phyloP scores from a whole-genome alignment of 2,113 vertebrate species.

The Conger conger region DNA sequence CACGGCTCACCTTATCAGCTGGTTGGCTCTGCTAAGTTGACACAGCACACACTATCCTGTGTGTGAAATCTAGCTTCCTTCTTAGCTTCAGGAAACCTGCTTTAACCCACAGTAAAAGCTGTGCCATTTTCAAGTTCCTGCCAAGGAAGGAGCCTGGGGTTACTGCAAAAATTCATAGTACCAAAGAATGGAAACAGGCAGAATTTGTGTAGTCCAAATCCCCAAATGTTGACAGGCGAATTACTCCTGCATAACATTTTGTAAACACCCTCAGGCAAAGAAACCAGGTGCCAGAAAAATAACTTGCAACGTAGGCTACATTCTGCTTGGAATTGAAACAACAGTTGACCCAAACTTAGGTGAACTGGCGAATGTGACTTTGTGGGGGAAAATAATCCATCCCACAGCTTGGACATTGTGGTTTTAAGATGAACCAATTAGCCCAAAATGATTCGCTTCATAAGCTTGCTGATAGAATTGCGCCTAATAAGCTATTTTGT shows the following conservation, averaged over 20 bases:
- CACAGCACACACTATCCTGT: background rate
- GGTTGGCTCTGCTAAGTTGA: background rate
- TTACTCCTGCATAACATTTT: slow-evolving; percentile 21
- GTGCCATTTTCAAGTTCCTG: background rate
- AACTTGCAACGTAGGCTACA: slow-evolving; percentile 19
- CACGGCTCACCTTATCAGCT: background rate
- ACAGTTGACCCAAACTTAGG: background rate
- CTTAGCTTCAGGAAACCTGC: background rate
- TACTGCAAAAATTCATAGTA: background rate
- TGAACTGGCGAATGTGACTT: background rate
- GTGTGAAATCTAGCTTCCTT: background rate
- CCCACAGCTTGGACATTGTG: background rate
- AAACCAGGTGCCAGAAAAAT: slow-evolving; percentile 11
- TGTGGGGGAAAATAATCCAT: background rate
- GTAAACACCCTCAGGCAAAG: slow-evolving; percentile 10
- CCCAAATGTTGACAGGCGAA: background rate
- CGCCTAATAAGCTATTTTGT: background rate
- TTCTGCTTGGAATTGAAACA: background rate
- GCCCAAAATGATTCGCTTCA: background rate
- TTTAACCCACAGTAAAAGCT: background rate
- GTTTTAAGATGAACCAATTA: background rate
- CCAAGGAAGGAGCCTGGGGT: background rate
- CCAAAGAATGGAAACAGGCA: background rate
- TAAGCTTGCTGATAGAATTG: background rate
- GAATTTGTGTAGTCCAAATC: background rate